A percentile compares a stretch with the other conserved stretches of the same genome.
phyloP scores from a whole-genome alignment of 1,140 invertebrate genomes.

The Cephus cinctus region DNA sequence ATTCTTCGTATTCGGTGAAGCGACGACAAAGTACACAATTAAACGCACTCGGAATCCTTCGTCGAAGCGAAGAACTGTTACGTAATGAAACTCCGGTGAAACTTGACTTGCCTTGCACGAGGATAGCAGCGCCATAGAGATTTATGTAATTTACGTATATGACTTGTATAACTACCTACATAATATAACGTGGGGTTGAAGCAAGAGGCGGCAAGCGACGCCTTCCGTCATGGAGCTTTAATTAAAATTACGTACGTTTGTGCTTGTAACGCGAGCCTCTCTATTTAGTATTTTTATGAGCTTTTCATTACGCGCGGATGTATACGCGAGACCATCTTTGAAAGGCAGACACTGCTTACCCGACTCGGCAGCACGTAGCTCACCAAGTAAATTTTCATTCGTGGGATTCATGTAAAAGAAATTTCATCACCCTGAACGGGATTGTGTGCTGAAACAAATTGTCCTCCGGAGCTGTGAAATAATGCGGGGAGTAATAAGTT shows the following conservation, averaged over 20 bases:
- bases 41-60: no score
- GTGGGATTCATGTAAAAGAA: slow-evolving; percentile 28
- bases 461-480: slow-evolving; percentile 16
- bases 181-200: slow-evolving; percentile 34
- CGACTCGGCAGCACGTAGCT: slow-evolving; percentile 1
- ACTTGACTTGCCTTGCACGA: slow-evolving; percentile 1
- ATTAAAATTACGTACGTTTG: slow-evolving; percentile 55
- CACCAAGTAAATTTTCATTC: slow-evolving; percentile 31
- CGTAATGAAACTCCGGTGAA: not conserved
- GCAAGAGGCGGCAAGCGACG: slow-evolving; percentile 30
- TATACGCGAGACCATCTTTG: slow-evolving; percentile 29
- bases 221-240: slow-evolving; percentile 47
- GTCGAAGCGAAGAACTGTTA: slow-evolving; percentile 1
- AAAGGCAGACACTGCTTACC: slow-evolving; percentile 26
- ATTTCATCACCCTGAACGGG: slow-evolving; percentile 15
- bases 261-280: slow-evolving; percentile 35
- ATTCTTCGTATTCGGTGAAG: no score
- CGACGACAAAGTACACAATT: no score
- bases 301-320: slow-evolving; percentile 44
- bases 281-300: slow-evolving; percentile 52
- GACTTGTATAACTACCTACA: slow-evolving; percentile 49
- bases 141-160: slow-evolving; percentile 51
- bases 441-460: slow-evolving; percentile 12
- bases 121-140: slow-evolving; percentile 24
- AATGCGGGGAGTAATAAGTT: slow-evolving; percentile 10